Conservation (phyloP, 2,888 invertebrate species). For the Mamestra brassicae region DNA sequence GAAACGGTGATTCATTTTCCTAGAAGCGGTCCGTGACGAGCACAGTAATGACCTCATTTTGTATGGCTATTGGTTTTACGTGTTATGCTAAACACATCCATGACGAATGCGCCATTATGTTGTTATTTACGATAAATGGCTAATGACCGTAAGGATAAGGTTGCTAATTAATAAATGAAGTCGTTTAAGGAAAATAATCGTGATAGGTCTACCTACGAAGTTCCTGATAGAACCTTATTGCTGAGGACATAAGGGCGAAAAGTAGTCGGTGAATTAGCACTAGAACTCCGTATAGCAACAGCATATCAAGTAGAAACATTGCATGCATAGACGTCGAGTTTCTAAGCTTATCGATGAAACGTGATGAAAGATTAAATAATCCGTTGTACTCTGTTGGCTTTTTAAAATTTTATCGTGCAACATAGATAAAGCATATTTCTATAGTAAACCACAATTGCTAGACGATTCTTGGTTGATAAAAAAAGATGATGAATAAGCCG, state of each 20-base stretch:
- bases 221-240: not conserved
- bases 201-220: not conserved
- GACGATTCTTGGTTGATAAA: constrained; percentile 10
- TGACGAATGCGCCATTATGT: constrained; percentile 41
- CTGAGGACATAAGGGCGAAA: not conserved
- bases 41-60: constrained; percentile 56
- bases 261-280: not conserved
- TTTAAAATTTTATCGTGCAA: constrained; percentile 35
- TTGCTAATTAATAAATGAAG: constrained; percentile 16
- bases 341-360: constrained; percentile 46
- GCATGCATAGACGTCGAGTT: constrained; percentile 42
- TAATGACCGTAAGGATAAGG: constrained; percentile 20
- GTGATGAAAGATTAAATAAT: constrained; percentile 55
- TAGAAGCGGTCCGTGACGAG: constrained; percentile 50
- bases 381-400: constrained; percentile 40
- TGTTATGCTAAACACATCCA: constrained; percentile 36
- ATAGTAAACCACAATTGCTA: constrained; percentile 10
- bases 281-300: constrained; percentile 39
- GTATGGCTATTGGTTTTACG: constrained; percentile 15
- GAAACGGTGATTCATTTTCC: constrained; percentile 57
- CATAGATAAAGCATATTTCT: constrained; percentile 25
- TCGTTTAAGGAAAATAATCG: constrained; percentile 10
- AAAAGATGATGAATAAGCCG: constrained; percentile 11
- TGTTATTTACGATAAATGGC: constrained; percentile 12
- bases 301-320: constrained; percentile 21